Evolutionary conservation across 2,888 invertebrate species (phyloP).

Genomic region (Clitarchus hookeri): DNA sequence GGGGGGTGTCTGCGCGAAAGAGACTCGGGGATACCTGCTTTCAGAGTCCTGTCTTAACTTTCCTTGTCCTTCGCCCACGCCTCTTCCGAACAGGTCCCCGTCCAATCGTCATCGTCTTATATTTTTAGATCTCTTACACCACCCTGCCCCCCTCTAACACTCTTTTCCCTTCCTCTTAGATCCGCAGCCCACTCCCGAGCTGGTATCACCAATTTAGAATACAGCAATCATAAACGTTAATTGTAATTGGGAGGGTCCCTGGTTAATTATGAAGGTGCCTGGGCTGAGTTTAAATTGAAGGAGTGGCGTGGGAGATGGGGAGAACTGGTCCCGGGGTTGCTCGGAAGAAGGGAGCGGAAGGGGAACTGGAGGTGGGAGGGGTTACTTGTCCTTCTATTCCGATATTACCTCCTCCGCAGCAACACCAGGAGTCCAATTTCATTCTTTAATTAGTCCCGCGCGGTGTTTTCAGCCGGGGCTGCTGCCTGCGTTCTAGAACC

Average conservation of each 20-base stretch:
- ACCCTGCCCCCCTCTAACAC: neutral
- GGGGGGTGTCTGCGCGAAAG: neutral
- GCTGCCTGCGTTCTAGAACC: neutral
- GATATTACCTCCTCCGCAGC: constrained; percentile 30
- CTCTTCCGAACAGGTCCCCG: neutral
- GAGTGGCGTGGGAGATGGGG: neutral
- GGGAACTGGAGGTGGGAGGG: neutral
- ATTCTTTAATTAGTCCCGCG: constrained; percentile 32
- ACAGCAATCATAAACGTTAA: constrained; percentile 41
- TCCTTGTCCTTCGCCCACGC: neutral
- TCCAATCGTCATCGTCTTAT: neutral
- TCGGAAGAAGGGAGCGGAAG: neutral
- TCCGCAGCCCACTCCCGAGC: neutral
- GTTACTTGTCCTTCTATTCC: constrained; percentile 20
- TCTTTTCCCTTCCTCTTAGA: neutral
- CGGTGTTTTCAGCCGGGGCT: neutral
- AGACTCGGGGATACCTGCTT: neutral
- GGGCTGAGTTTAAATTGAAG: constrained; percentile 29
- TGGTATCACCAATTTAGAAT: constrained; percentile 32
- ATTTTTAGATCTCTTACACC: neutral
- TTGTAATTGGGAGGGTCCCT: constrained; percentile 40
- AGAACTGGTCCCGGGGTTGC: neutral
- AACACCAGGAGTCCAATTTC: constrained; percentile 31
- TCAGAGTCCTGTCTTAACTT: neutral
- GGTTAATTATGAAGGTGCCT: constrained; percentile 36